Base-by-base conservation (phyloP, 2,888 invertebrate species). In the Gari tellinella region DNA sequence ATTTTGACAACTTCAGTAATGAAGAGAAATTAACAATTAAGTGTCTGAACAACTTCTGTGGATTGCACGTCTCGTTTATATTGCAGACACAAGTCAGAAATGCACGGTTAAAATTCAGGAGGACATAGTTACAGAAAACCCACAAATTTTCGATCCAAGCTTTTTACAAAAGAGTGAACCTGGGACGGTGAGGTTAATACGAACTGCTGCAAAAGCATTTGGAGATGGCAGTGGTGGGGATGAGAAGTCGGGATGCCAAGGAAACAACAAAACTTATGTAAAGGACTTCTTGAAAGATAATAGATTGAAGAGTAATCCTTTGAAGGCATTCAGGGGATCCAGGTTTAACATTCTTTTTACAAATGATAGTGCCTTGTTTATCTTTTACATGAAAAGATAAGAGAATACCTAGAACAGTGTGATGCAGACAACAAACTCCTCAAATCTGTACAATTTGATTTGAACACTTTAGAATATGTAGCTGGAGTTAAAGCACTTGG, bases 181-280 rank as follows among this genome's bases (percentile, higher is more conserved):
- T 12, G 72, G 68, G 12, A 64, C 51, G 0, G 57, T 40, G 17
- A 19, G 74, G n/a, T 51, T 79, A 38, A 45, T 68, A n/a, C 19
- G 77, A 25, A 68, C 62, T 19, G 61, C 68, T 17, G 17, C 69
- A 10, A 67, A 72, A 41, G 41, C 51, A 48, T 76, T 76, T 58
- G 68, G 68, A 7, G 46, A 55, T 26, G 64, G 53, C 19, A 62
- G 57, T 26, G 63, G 49, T 10, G 65, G 65, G 3, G 64, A 70
- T 38, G 65, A 70, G 37, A 69, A 74, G 57, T 43, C 57, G 65
- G 69, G 69, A 23, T 74, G 62, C 43, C 64, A 66, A 25, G 43
- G 70, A 14, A 40, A 10, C 8, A 70, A 70, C 40, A 43, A 43
- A 38, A 58, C 46, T 17, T 70, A 31, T 43, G 17, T 60, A 12